A percentile compares a stretch with the other conserved stretches of the same genome.
Evolutionary conservation across 2,113 vertebrate genomes (phyloP).

Genomic region (Megatriorchis doriae): DNA sequence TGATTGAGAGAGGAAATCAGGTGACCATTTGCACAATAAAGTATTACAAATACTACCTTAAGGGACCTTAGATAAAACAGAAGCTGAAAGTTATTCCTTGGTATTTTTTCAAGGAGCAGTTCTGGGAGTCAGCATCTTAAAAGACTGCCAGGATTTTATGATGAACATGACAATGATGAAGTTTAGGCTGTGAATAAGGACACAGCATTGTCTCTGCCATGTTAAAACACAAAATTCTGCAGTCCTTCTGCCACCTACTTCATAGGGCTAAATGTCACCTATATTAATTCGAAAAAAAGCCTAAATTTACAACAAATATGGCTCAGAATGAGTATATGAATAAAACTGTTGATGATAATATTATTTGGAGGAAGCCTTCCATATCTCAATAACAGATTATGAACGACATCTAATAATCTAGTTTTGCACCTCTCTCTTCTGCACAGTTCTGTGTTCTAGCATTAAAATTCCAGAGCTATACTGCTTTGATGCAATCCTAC

Average conservation of each 20-base stretch:
- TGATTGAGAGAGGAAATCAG: background rate
- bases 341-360: background rate
- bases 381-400: background rate
- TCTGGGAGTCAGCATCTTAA: background rate
- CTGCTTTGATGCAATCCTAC: background rate
- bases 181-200: background rate
- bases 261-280: background rate
- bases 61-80: background rate
- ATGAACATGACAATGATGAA: background rate
- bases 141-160: background rate
- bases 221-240: background rate
- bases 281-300: background rate
- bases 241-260: background rate
- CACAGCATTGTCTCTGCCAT: background rate
- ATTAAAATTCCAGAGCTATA: background rate
- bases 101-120: background rate
- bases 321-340: background rate
- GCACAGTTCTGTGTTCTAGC: background rate
- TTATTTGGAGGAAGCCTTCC: background rate
- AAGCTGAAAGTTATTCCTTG: background rate
- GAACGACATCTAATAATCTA: background rate
- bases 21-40: background rate
- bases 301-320: background rate
- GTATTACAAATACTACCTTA: background rate
- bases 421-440: background rate